Evolutionary conservation across 2,113 vertebrate genomes (phyloP), one percentile per base, ranked within the genome.

Genomic region (Physeter macrocephalus): DNA sequence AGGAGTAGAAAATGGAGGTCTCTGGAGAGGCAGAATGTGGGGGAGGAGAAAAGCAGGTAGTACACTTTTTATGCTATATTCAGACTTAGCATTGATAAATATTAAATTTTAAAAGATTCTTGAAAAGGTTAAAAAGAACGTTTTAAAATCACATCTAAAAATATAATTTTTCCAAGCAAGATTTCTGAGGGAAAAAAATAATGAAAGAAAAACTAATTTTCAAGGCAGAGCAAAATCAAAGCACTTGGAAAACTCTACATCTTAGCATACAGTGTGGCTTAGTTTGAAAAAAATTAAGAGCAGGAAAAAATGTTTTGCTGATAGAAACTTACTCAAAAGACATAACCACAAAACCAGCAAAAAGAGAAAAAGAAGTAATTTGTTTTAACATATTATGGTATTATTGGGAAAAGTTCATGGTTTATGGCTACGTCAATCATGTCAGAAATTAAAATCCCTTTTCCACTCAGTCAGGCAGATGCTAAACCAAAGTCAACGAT

Each of bases 401-500:
- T 84, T n/a, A 80, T 8, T 87, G 59, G 67, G 41, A 41, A 87
- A 87, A 80, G 94, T 59, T 94, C 61, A 93, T 3, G 13, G 66
- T 75, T 86, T 86, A 75, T 36, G 61, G 49, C 31, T 85, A 17
- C 2, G 5, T 61, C 78, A 92, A 39, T 61, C 67, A 54, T n/a
- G 21, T 84, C 59, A 82, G 66, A 69, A 83, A 90, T 94, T 93
- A 80, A 93, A 98, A 97, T 96, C 80, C 62, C 36, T 57, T 54
- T 85, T 74, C 81, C 57, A 89, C 78, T 36, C 54, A 61, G 49
- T n/a, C 43, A 95, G 96, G 62, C 57, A 82, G 74, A 82, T 89
- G 36, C 77, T 77, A 93, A 95, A 92, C 2, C 84, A 82, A 95
- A 87, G 43, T 81, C 72, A 82, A 64, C 0, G 81, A 94, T 15